These are phyloP conservation scores for Poeciliopsis paucimaculata DNA, from an alignment of 2,797 vertebrate species.

Conservation along the genomic window DNA sequence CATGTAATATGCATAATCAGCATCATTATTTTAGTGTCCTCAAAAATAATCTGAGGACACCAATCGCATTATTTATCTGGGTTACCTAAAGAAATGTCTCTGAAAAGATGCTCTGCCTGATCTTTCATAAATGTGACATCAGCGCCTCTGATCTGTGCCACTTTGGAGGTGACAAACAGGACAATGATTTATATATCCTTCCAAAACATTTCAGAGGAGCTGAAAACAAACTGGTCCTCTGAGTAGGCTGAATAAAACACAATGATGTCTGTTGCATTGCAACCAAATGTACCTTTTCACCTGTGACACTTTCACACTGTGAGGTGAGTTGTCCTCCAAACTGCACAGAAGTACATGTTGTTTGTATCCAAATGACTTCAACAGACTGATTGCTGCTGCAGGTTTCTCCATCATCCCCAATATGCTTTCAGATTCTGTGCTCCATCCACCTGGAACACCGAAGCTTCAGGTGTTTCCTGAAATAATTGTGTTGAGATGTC, in stretches of 20 bases:
- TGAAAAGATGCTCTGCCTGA: not conserved
- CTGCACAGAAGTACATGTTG: not conserved
- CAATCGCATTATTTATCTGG: not conserved
- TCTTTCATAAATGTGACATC: not conserved
- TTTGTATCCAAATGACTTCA: slow-evolving; percentile 12
- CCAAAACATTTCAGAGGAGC: not conserved
- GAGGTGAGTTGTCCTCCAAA: not conserved
- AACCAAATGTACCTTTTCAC: not conserved
- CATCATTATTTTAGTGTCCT: too few species aligned
- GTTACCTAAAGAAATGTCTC: not conserved
- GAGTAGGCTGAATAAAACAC: not conserved
- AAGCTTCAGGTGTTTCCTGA: slow-evolving; percentile 20
- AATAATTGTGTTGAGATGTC: slow-evolving; percentile 28
- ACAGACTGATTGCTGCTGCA: slow-evolving; percentile 22
- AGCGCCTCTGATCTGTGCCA: not conserved
- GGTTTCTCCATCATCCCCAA: slow-evolving; percentile 45
- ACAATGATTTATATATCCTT: not conserved
- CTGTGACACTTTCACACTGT: not conserved
- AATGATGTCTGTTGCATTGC: not conserved
- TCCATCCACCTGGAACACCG: slow-evolving; percentile 45
- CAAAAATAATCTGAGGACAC: not conserved
- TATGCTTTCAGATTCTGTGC: slow-evolving; percentile 49
- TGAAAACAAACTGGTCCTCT: not conserved
- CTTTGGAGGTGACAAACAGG: not conserved
- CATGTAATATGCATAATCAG: too few species aligned